These are phyloP conservation scores for Cheumatopsyche charites DNA, from an alignment of 1,140 invertebrate genomes.

Conservation along the genomic window DNA sequence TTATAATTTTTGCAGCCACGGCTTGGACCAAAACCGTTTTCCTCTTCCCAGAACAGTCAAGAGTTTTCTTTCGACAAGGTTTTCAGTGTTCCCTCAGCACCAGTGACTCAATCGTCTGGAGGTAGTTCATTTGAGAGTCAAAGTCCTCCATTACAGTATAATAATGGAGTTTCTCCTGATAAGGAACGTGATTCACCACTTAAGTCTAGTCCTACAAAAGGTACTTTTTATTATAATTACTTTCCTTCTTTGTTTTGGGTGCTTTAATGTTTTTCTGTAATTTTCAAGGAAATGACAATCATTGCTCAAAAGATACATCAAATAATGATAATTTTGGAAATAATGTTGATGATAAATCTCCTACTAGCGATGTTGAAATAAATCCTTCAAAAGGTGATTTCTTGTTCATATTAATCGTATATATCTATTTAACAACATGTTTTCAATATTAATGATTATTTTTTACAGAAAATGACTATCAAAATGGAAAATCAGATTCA, in stretches of 20 bases:
- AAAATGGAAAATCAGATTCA: conserved; percentile 68
- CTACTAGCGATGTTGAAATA: conserved; percentile 58
- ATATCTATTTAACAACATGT: no score
- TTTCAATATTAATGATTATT: conserved; percentile 17
- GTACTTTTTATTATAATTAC: conserved; percentile 29
- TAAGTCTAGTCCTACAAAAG: conserved; percentile 33
- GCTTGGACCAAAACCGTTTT: conserved; percentile 82
- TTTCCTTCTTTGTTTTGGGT: no score
- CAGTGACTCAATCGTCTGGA: conserved; percentile 54
- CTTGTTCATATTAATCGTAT: no score
- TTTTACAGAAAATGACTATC: conserved; percentile 64
- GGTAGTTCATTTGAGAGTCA: conserved; percentile 32
- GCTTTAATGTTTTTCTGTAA: neutral
- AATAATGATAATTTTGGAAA: conserved; percentile 37
- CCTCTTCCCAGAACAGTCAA: conserved; percentile 71
- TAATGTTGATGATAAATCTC: conserved; percentile 51
- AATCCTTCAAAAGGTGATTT: conserved; percentile 53
- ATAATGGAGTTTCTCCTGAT: conserved; percentile 32
- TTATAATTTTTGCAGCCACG: conserved; percentile 74
- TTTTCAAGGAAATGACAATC: conserved; percentile 6
- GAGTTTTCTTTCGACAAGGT: conserved; percentile 81
- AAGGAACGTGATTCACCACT: conserved; percentile 30
- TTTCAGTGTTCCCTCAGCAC: conserved; percentile 76
- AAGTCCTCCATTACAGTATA: conserved; percentile 27
- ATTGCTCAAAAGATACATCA: conserved; percentile 42